These are phyloP conservation scores for Gadus macrocephalus DNA, from an alignment of 2,113 vertebrate species.

Conservation along the genomic window DNA sequence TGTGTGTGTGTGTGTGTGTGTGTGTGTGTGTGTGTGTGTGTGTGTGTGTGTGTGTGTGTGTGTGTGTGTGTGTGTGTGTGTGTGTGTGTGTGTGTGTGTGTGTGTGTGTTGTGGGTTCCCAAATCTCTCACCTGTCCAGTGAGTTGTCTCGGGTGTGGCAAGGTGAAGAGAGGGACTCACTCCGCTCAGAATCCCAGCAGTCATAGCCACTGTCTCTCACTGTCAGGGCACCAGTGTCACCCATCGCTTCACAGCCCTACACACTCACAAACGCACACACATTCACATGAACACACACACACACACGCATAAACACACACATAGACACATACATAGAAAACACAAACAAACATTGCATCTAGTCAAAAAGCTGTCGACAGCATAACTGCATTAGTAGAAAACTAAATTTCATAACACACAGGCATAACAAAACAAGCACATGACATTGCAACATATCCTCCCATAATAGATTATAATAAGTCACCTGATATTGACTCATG, in stretches of 20 bases:
- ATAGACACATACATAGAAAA: constrained; percentile 9
- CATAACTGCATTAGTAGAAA: neutral
- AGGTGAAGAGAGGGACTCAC: constrained; percentile 91
- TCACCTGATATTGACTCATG: neutral
- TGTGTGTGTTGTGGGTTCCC: constrained; percentile 1
- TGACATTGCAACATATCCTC: too few relatives aligned
- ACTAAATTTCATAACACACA: neutral
- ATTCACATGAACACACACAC: constrained; percentile 6
- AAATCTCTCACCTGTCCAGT: constrained; percentile 62
- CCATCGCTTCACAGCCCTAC: constrained; percentile 76
- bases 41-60: too few relatives aligned
- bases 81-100: neutral
- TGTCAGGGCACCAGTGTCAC: constrained; percentile 76
- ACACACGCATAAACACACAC: constrained; percentile 4
- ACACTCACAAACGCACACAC: constrained; percentile 7
- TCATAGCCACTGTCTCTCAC: constrained; percentile 97
- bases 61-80: too few relatives aligned
- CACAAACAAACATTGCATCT: constrained; percentile 9
- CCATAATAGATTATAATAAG: neutral
- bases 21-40: too few relatives aligned
- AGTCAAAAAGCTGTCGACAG: neutral
- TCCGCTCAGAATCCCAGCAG: constrained; percentile 95
- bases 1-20: too few relatives aligned
- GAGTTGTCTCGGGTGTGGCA: constrained; percentile 92
- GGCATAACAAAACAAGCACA: too few relatives aligned